Percentiles rank a stretch among this genome's conserved stretches.
These are phyloP conservation scores for Australoheros facetus DNA, from an alignment of 2,797 vertebrate species.

Conservation along the genomic window DNA sequence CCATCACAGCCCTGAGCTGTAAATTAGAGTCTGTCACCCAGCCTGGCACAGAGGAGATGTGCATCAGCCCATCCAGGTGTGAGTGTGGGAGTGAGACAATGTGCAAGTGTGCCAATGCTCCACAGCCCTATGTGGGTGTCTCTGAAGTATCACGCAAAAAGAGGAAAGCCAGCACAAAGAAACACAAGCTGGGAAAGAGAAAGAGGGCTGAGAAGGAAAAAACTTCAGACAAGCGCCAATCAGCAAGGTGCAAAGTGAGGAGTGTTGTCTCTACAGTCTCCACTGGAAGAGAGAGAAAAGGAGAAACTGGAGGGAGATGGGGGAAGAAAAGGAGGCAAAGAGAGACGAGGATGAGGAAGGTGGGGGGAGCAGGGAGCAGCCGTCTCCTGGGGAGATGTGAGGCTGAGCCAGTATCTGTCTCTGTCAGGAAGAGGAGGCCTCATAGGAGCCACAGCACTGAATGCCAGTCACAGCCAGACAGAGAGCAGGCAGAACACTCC, in stretches of 20 bases:
- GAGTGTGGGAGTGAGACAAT: slow-evolving; percentile 57
- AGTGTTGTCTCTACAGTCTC: slow-evolving; percentile 81
- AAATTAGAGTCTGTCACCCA: slow-evolving; percentile 82
- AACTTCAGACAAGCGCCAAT: slow-evolving; percentile 69
- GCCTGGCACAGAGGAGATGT: slow-evolving; percentile 62
- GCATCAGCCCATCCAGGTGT: slow-evolving; percentile 75
- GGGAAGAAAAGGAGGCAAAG: slow-evolving; percentile 50
- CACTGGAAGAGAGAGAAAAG: slow-evolving; percentile 66
- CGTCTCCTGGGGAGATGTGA: slow-evolving; percentile 66
- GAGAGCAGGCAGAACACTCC: slow-evolving; percentile 52
- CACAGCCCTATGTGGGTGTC: slow-evolving; percentile 45
- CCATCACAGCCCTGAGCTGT: slow-evolving; percentile 79
- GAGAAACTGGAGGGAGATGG: slow-evolving; percentile 50
- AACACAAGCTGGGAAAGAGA: slow-evolving; percentile 64
- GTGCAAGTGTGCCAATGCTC: slow-evolving; percentile 41
- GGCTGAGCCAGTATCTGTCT: slow-evolving; percentile 69
- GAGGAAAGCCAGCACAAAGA: slow-evolving; percentile 66
- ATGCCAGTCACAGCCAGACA: slow-evolving; percentile 55
- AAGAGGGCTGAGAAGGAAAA: slow-evolving; percentile 58
- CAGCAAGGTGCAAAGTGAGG: slow-evolving; percentile 73
- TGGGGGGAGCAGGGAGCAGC: slow-evolving; percentile 57
- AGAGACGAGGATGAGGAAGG: slow-evolving; percentile 35
- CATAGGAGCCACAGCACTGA: slow-evolving; percentile 58
- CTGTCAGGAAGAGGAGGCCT: slow-evolving; percentile 70
- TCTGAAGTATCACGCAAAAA: slow-evolving; percentile 75